A percentile compares a stretch with the other conserved stretches of the same genome.
These are phyloP conservation scores for Synodontis membranacea DNA, from an alignment of 2,113 vertebrate species.

Conservation along the genomic window DNA sequence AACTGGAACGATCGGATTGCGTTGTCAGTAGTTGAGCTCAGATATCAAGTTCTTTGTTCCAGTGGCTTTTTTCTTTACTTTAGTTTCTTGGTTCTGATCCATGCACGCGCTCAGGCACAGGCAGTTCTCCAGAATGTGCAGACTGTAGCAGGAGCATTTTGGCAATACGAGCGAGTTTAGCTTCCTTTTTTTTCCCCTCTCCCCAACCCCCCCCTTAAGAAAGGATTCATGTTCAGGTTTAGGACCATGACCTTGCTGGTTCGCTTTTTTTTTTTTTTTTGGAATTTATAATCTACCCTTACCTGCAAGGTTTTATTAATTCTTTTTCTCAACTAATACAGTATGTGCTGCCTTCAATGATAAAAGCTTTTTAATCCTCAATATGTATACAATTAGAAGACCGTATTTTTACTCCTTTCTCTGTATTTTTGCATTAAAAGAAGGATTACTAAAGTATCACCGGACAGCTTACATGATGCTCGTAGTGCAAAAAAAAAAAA, in stretches of 20 bases:
- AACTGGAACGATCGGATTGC: neutral
- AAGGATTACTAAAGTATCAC: neutral
- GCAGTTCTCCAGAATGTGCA: neutral
- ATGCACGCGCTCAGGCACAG: neutral
- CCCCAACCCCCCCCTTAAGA: neutral
- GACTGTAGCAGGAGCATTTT: neutral
- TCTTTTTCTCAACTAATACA: neutral
- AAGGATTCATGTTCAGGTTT: neutral
- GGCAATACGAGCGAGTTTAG: neutral
- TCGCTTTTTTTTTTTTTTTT: too few species aligned
- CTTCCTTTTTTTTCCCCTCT: neutral
- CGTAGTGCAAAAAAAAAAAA: neutral
- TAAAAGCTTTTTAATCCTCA: neutral
- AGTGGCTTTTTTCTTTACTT: neutral
- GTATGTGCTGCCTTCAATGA: neutral
- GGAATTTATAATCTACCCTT: neutral
- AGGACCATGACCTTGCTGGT: neutral
- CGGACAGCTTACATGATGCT: neutral
- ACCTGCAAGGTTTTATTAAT: neutral
- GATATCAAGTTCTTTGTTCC: too few species aligned
- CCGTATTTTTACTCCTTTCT: neutral
- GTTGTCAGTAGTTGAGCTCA: too few species aligned
- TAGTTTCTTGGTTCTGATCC: neutral
- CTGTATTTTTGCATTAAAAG: neutral
- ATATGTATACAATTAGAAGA: neutral